Conservation (phyloP, 2,797 vertebrate genomes). For the Melanotaenia parkinsoni region DNA sequence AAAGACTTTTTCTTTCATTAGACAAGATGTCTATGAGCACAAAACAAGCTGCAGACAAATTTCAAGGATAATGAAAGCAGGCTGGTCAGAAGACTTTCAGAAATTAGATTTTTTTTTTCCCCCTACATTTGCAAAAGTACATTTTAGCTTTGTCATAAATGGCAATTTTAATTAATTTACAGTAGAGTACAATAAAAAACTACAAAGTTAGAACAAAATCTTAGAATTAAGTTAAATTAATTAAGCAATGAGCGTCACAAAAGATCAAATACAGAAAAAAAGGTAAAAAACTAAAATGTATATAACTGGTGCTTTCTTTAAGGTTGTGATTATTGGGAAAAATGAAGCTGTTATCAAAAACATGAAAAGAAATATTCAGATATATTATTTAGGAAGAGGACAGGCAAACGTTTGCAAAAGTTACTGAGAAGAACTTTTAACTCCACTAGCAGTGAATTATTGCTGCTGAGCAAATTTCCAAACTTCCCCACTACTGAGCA, state of each 20-base stretch:
- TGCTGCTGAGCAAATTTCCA: conserved; percentile 7
- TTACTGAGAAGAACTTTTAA: not conserved
- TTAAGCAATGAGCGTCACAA: too few species aligned
- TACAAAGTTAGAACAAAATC: not conserved
- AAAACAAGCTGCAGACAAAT: not conserved
- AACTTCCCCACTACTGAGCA: conserved; percentile 1
- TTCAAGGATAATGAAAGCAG: not conserved
- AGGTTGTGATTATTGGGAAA: not conserved
- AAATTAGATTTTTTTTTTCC: not conserved
- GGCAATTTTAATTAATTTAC: not conserved
- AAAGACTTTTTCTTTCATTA: not conserved
- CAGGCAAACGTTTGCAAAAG: not conserved
- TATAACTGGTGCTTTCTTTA: not conserved
- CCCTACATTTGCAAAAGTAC: not conserved
- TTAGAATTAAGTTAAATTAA: too few species aligned
- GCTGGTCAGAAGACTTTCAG: not conserved
- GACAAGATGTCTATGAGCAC: too few species aligned
- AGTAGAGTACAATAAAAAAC: not conserved
- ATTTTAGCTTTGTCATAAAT: not conserved
- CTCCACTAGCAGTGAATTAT: not conserved
- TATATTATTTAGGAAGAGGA: not conserved
- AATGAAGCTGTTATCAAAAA: not conserved
- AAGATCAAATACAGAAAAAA: not conserved
- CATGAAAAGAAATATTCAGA: not conserved
- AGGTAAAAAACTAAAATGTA: not conserved